Evolutionary conservation across 2,797 vertebrate species (phyloP), one percentile per base, ranked within the genome.

Genomic region (Mormyrus hasselquistii): DNA sequence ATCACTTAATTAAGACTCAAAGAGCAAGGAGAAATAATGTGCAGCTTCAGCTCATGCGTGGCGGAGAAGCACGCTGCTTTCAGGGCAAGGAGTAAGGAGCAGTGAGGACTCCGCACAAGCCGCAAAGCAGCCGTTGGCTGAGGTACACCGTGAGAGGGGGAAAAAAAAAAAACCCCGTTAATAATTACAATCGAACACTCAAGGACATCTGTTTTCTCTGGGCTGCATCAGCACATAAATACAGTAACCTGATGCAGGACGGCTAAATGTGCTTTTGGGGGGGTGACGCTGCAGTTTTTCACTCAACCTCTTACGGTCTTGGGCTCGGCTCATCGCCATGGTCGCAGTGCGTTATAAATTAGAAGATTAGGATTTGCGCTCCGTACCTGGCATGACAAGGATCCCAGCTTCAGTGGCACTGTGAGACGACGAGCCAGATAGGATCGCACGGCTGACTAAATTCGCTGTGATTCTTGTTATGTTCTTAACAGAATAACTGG

Each of bases 241-340:
- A 92, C 89, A 88, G 92, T 90, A 89, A 92, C 91, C 83, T 90
- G 90, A 92, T 91, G 91, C 93, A 90, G 89, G 89, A 89, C 87
- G 91, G 89, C 92, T 93, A 90, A 92, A 91, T 92, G 91, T 93
- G 90, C 86, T 92, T 90, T 92, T 87, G 41, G 1, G 44, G 44
- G 90, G 91, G 91, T 94, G 93, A 93, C 91, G 53, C 82, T 93
- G 92, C 93, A 93, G 89, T 93, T 93, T 90, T 89, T 90, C 53
- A 92, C 86, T 62, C 34, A n/a, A 87, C 90, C 49, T 88, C 50
- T 88, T 34, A 84, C 5, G 57, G 88, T 10, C 34, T 8, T 38
- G 88, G 38, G 29, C 87, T 90, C 22, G 44, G 89, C 88, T 82
- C 0, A 14, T 49, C 49, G 90, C 90, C 93, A 92, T 88, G 62